Percentiles rank a stretch among this genome's conserved stretches.
Conservation (phyloP, 2,888 invertebrate species). For the Rhyacophila evoluta region DNA sequence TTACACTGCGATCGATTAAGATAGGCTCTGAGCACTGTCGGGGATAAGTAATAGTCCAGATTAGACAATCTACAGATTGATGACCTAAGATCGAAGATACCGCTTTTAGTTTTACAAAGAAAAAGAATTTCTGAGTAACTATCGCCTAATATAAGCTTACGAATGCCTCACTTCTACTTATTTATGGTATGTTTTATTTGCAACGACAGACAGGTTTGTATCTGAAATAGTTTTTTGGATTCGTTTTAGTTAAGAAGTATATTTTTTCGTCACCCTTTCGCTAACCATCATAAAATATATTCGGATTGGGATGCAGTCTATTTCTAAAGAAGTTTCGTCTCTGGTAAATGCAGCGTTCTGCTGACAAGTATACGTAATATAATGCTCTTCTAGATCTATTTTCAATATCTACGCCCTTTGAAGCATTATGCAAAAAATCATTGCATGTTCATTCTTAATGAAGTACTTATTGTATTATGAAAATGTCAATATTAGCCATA, state of each 20-base stretch:
- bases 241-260: neutral
- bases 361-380: no score
- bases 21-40: neutral
- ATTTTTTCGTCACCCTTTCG: neutral
- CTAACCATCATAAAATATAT: no score
- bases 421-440: no score
- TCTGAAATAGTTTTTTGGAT: neutral
- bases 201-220: neutral
- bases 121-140: neutral
- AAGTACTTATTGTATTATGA: no score
- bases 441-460: no score
- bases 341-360: no score
- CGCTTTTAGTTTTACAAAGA: neutral
- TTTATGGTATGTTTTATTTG: neutral
- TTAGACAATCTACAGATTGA: constrained; percentile 24
- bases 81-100: constrained; percentile 1
- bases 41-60: neutral
- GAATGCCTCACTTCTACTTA: neutral
- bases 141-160: constrained; percentile 1
- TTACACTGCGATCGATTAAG: constrained; percentile 14
- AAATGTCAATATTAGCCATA: no score
- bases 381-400: no score
- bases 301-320: no score
- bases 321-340: no score
- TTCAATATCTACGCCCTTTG: no score